Percentiles rank a stretch among this genome's conserved stretches.
These are phyloP conservation scores for Nannobrachium achirus DNA, from an alignment of 2,113 vertebrate genomes.

Conservation along the genomic window DNA sequence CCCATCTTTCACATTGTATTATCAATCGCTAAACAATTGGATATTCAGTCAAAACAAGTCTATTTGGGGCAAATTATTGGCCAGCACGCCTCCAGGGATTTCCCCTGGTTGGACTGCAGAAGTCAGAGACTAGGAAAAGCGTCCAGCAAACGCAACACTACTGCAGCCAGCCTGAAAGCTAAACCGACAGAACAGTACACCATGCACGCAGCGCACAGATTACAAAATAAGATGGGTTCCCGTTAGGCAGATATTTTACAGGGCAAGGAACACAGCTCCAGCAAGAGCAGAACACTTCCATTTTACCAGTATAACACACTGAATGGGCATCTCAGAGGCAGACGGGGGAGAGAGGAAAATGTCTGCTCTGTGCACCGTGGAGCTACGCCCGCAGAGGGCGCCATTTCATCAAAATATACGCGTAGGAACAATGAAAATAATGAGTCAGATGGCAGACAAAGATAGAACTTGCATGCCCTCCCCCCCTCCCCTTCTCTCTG, in stretches of 20 bases:
- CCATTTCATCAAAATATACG: conserved; percentile 45
- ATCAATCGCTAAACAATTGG: too few species aligned
- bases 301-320: conserved; percentile 72
- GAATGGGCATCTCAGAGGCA: conserved; percentile 74
- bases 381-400: conserved; percentile 54
- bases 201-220: neutral
- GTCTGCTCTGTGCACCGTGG: conserved; percentile 58
- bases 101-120: conserved; percentile 61
- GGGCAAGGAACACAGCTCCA: conserved; percentile 6
- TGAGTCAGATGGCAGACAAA: conserved; percentile 70
- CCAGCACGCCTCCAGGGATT: conserved; percentile 20
- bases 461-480: conserved; percentile 59
- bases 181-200: conserved; percentile 3
- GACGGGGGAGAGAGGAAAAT: conserved; percentile 68
- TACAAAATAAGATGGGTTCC: conserved; percentile 6
- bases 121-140: conserved; percentile 65
- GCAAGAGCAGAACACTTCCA: conserved; percentile 60
- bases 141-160: neutral
- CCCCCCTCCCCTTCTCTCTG: conserved; percentile 30
- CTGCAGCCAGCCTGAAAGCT: conserved; percentile 46
- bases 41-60: neutral
- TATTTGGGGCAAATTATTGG: neutral
- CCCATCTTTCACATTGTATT: too few species aligned
- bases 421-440: conserved; percentile 64
- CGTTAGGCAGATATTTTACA: neutral